Base-by-base conservation (phyloP, 92 coral and sea anemone species). In the Heteractis magnifica region DNA sequence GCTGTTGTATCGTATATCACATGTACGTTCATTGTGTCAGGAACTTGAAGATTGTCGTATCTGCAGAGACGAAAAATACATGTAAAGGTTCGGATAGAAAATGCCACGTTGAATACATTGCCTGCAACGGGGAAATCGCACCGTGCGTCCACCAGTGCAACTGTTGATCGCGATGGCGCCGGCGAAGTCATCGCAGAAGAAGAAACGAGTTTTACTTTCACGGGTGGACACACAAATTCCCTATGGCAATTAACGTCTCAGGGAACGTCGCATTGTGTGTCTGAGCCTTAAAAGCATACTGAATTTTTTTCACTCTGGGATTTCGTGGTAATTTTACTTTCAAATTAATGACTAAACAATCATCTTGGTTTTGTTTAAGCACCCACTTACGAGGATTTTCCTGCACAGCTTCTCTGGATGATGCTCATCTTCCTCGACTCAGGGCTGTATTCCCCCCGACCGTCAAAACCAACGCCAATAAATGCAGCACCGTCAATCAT, bases 401-500 rank as follows among this genome's bases (percentile, higher is more conserved):
- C 85, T 59, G 59, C 89, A 83, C 91, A 85, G 89, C 82, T 86
- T 76, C 86, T 76, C 65, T 88, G 89, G 48, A 88, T 84, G 19
- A 88, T 84, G 50, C 91, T 88, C 91, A 79, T 88, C 76, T 84
- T 88, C 76, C 91, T 85, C 12, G 91, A 88, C 56, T 85, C 89
- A 58, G 91, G 91, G 75, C 91, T 88, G 82, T 88, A 88, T 55
- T 88, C 81, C 49, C 89, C 91, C 12, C 91, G 88, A n/a, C 89
- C 91, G 51, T 88, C 91, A 75, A 84, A 88, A 4, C 91, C 91
- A 72, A 88, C 89, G 18, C 91, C 89, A 60, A 88, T 87, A 75
- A 88, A 88, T 26, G 89, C 91, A 13, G 91, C 91, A 14, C 89
- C 91, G 16, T 88, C 91, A 56, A 88, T 88, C 83, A 80, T 80